A percentile compares a stretch with the other conserved stretches of the same genome.
Evolutionary conservation across 2,797 vertebrate genomes (phyloP).

Genomic region (Typhlichthys subterraneus): DNA sequence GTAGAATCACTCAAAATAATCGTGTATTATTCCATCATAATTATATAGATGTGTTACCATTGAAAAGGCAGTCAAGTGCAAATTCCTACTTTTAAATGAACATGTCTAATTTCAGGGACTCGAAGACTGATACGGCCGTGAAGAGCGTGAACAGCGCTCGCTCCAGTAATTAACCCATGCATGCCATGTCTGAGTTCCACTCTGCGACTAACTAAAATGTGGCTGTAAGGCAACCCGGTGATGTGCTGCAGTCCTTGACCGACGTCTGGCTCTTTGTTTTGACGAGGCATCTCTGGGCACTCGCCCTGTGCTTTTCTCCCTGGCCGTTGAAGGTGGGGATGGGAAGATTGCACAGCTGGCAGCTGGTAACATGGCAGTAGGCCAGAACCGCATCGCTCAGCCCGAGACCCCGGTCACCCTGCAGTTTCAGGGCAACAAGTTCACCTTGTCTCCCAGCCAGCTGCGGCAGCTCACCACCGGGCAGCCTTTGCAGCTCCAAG

Average conservation of each 20-base stretch:
- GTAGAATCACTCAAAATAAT: too few relatives aligned
- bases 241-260: background rate
- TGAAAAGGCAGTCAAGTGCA: slow-evolving; percentile 38
- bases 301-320: slow-evolving; percentile 4
- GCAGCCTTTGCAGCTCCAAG: slow-evolving; percentile 96
- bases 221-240: background rate
- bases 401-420: slow-evolving; percentile 94
- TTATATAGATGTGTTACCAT: slow-evolving; percentile 25
- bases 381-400: slow-evolving; percentile 85
- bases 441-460: slow-evolving; percentile 95
- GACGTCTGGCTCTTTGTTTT: background rate
- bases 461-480: slow-evolving; percentile 96
- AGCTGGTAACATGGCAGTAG: slow-evolving; percentile 77
- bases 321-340: slow-evolving; percentile 82
- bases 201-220: slow-evolving; percentile 75
- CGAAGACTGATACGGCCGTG: slow-evolving; percentile 47
- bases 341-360: slow-evolving; percentile 89
- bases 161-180: slow-evolving; percentile 81
- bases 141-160: slow-evolving; percentile 49
- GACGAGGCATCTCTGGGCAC: slow-evolving; percentile 5
- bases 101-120: slow-evolving; percentile 53
- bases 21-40: background rate
- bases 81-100: slow-evolving; percentile 19
- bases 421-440: slow-evolving; percentile 98
- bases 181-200: slow-evolving; percentile 77